Conservation (phyloP, 2,113 vertebrate genomes). For the Chaetura pelagica region DNA sequence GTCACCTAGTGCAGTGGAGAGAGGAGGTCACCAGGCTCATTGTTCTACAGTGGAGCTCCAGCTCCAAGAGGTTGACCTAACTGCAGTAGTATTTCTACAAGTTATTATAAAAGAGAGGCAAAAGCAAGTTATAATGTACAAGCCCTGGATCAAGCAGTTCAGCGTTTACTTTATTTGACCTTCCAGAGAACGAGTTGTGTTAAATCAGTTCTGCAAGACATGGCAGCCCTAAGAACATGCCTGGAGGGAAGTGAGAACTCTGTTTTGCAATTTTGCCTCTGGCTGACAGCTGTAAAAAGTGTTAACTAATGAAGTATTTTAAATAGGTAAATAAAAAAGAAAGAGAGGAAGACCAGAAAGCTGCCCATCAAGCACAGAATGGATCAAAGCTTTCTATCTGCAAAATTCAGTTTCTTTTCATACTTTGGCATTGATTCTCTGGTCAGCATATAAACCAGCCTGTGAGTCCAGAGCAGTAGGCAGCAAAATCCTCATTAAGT, state of each 20-base stretch:
- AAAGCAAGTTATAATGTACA: neutral
- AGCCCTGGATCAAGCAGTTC: neutral
- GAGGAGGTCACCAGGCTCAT: neutral
- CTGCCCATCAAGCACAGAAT: neutral
- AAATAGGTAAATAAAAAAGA: neutral
- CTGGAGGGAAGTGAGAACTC: neutral
- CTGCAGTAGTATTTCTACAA: neutral
- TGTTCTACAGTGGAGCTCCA: neutral
- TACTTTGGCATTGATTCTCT: neutral
- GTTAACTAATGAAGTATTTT: constrained; percentile 28
- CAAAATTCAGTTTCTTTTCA: neutral
- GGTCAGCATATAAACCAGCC: neutral
- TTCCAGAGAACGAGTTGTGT: neutral
- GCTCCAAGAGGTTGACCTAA: neutral
- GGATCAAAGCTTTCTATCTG: neutral
- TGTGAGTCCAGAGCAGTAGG: neutral
- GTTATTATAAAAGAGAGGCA: neutral
- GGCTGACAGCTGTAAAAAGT: constrained; percentile 31
- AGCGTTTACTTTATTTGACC: constrained; percentile 4
- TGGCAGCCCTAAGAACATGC: neutral
- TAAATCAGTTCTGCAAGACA: neutral
- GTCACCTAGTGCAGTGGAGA: neutral
- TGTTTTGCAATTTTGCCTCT: constrained; percentile 8
- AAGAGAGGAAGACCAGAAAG: neutral
- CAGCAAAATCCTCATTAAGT: neutral